Evolutionary conservation across 2,113 vertebrate species (phyloP), one percentile per base, ranked within the genome.

Genomic region (Actenoides lindsayi): DNA sequence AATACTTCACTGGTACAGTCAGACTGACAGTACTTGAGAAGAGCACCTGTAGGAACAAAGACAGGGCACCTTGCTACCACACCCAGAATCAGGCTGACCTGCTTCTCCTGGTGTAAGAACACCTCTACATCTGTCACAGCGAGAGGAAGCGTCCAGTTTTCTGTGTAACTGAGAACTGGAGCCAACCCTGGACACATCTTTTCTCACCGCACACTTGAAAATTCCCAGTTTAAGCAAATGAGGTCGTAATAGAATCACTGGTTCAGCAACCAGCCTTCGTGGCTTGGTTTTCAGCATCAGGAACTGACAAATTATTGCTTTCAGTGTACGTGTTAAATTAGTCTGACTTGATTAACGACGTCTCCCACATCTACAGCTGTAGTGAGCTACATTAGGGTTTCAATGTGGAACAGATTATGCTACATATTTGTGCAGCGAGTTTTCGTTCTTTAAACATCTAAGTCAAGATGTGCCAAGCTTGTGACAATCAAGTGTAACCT

Each of bases 291-390:
- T 87, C 90, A 93, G 81, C 68, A 50, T 57, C 48, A 74, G 74
- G 51, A 92, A 71, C 9, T 54, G 57, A 7, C 2, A 1, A 82
- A 28, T 94, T 97, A 96, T 97, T 97, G 97, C 97, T 96, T 67
- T 89, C 18, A 70, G 17, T 31, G 31, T 19, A 28, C 0, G 0
- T 17, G 31, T 53, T 80, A 56, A 51, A 78, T 87, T 53, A 51
- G 65, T 44, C 78, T 74, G 84, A 91, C 19, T 28, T 28, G 12
- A 57, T 68, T 53, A 53, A 11, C 12, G 71, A 41, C 35, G 70
- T 60, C 28, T 87, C 71, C 54, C 84, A 35, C 27, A 12, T 4
- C 5, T 3, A 51, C 48, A 37, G 84, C 62, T 18, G 12, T 2
- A 44, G 11, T 70, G 74, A 92, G 76, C 88, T 95, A 95, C 86